Evolutionary conservation across 1,140 invertebrate genomes (phyloP).

Genomic region (Intoshia linei): DNA sequence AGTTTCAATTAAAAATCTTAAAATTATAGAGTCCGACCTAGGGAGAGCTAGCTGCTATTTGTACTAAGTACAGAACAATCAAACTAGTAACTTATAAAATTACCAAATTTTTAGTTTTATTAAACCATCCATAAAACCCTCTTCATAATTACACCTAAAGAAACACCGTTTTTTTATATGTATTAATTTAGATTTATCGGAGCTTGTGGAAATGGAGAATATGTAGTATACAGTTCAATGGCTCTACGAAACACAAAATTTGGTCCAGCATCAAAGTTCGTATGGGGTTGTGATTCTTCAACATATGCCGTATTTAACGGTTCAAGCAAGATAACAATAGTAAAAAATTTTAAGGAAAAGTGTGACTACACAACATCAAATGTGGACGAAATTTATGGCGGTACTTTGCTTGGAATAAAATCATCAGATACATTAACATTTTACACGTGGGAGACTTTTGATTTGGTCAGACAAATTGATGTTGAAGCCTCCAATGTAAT

Average conservation of each 20-base stretch:
- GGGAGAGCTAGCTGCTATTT: too few species aligned
- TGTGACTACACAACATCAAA: conserved; percentile 1
- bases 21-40: too few species aligned
- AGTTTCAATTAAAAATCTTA: too few species aligned
- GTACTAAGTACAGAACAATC: too few species aligned
- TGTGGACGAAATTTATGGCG: conserved; percentile 55
- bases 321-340: conserved; percentile 54
- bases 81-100: too few species aligned
- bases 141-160: too few species aligned
- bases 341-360: conserved; percentile 89
- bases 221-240: conserved; percentile 97
- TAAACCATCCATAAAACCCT: too few species aligned
- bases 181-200: conserved; percentile 46
- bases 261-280: conserved; percentile 84
- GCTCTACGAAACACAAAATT: conserved; percentile 88
- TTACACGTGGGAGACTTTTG: conserved; percentile 79
- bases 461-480: conserved; percentile 63
- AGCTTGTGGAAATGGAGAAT: conserved; percentile 94
- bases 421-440: conserved; percentile 65
- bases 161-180: conserved; percentile 1
- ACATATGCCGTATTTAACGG: conserved; percentile 66
- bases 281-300: conserved; percentile 81
- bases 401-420: conserved; percentile 60
- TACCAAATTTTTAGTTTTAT: too few species aligned
- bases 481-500: not conserved